Evolutionary conservation across 2,113 vertebrate species (phyloP).

Genomic region (Crotalus helleri): DNA sequence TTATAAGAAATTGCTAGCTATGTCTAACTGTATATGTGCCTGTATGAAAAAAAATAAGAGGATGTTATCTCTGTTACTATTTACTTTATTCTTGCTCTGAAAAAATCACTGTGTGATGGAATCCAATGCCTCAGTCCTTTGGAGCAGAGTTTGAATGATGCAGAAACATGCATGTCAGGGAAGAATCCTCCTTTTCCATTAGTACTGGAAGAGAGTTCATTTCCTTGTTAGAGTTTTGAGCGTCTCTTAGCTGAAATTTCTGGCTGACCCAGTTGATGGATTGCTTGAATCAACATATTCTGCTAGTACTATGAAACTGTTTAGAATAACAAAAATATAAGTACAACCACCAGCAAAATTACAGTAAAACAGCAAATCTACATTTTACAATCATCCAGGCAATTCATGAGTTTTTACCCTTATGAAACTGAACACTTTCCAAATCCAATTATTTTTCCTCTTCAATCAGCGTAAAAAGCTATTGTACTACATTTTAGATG

Average conservation of each 20-base stretch:
- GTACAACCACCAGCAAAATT: neutral
- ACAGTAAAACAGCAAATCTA: neutral
- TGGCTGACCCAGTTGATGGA: neutral
- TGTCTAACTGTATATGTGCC: neutral
- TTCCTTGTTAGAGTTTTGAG: neutral
- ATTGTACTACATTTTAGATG: neutral
- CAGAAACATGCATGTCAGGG: neutral
- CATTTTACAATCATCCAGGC: neutral
- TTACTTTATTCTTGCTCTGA: neutral
- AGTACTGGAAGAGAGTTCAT: neutral
- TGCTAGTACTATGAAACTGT: neutral
- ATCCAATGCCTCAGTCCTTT: neutral
- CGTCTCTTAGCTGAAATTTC: neutral
- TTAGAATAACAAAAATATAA: neutral
- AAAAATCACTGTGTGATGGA: neutral
- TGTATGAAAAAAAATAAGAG: neutral
- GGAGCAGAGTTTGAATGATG: neutral
- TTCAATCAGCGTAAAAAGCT: neutral
- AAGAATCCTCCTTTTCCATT: neutral
- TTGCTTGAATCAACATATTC: neutral
- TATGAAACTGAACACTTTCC: neutral
- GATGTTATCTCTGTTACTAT: neutral
- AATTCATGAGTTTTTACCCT: neutral
- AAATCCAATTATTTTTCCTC: neutral
- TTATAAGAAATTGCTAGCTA: neutral